Conservation (phyloP, 2,888 invertebrate genomes). For the Keiferia lycopersicella region DNA sequence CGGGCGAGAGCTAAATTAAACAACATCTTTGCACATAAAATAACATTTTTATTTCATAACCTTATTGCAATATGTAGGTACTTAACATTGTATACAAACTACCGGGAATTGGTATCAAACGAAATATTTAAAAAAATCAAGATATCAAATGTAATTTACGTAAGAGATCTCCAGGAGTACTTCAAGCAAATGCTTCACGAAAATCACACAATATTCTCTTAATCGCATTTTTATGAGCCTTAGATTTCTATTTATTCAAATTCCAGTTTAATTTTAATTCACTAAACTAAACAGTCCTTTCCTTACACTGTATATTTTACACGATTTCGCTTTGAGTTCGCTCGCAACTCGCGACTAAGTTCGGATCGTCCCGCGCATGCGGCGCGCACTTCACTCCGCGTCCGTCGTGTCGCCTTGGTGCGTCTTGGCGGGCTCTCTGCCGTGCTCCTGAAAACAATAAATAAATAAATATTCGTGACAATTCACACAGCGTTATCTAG, state of each 20-base stretch:
- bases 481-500: no score
- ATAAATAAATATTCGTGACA: background rate
- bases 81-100: background rate
- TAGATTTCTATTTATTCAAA: no score
- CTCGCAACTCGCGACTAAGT: background rate
- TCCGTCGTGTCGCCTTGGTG: background rate
- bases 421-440: background rate
- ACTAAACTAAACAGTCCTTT: background rate
- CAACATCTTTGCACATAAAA: background rate
- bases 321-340: background rate
- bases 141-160: no score
- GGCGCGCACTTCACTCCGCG: background rate
- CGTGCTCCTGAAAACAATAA: no score
- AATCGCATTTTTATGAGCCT: no score
- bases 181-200: no score
- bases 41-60: conserved; percentile 3
- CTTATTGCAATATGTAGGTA: background rate
- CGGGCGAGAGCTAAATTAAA: background rate
- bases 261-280: background rate
- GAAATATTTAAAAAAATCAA: no score
- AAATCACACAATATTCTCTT: no score
- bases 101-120: background rate
- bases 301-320: background rate
- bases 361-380: background rate
- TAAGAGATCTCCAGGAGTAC: no score